Base-by-base conservation (phyloP, 2,113 vertebrate species). In the Cynopterus brachyotis region DNA sequence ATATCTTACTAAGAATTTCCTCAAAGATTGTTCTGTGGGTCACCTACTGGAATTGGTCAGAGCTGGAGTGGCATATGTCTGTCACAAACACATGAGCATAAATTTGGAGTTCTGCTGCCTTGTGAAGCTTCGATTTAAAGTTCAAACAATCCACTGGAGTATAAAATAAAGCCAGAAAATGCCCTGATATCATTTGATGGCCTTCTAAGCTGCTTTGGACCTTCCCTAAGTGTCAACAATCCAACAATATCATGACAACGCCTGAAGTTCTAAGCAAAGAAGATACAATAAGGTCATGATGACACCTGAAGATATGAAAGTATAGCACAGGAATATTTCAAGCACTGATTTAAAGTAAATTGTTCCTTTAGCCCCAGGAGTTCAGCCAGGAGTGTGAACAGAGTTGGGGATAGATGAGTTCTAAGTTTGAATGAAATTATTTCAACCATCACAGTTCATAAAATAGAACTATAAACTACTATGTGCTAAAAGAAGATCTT, bases 81-180 rank as follows among this genome's bases (percentile, higher is more conserved):
- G 32, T 79, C 60, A 94, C 69, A 96, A 91, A 78, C 11, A 76
- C n/a, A 69, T 22, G 24, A 81, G 5, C 35, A 83, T 64, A 76
- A 78, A 67, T 30, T 28, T 73, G 8, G 62, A 96, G 15, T 40
- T 73, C 16, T 70, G 22, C 9, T 89, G 35, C 72, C 35, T 88
- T 97, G n/a, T 50, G 30, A 73, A 91, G 47, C 67, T 95, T 96
- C 62, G 40, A 37, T 37, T 53, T 85, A 62, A 91, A 95, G 22
- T 85, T 92, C 20, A 82, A 87, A 84, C 9, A 22, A 81, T 3
- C 80, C 28, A 83, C 40, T 24, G 67, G 7, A 82, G 30, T 30
- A 89, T 2, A 88, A 83, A 10, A 60, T 76, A 96, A 87, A 96
- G 8, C 16, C 17, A 85, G 32, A 28, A 87, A 90, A 81, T 60